Base-by-base conservation (phyloP, 2,797 vertebrate genomes). In the Hyperoplus immaculatus region DNA sequence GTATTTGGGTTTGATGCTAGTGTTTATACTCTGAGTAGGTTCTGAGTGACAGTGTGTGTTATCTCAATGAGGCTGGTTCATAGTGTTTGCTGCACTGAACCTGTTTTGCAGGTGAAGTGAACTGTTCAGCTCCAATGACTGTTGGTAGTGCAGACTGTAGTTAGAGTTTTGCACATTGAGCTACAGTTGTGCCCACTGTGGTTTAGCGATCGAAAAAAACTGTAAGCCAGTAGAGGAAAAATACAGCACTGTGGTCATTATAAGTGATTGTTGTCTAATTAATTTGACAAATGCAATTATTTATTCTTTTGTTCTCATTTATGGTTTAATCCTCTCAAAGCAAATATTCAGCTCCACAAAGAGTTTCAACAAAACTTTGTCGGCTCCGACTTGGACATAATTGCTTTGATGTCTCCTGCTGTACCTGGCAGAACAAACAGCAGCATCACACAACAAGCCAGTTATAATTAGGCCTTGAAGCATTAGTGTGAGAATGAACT, bases 371-470 rank as follows among this genome's bases (percentile, higher is more conserved):
- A 6, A 49, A 54, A 75, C 57, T 69, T 42, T 43, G 21, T 73
- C 67, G 69, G 64, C n/a, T 80, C 16, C 51, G 72, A 80, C 47
- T 39, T 6, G 12, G 55, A 75, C 61, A 45, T 71, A 83, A 87
- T 80, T 76, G 41, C 71, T 61, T 67, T 58, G 69, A 63, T 54
- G 61, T 71, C 11, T 72, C 12, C 3, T 43, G 62, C 72, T 72
- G 74, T 64, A 45, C 54, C 72, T 69, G 81, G 78, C 39, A 75
- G 77, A 74, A 50, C 39, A 66, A 85, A 87, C 65, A 73, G 69
- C 69, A 86, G 54, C 50, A 45, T n/a, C 3, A 57, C 58, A 88
- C 72, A 81, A 72, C 43, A 51, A 65, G 18, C 3, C 56, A 43
- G 47, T 56, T 74, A 64, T 80, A 66, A 87, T 78, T 57, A 75